Evolutionary conservation across 2,797 vertebrate genomes (phyloP).

Genomic region (Sitta carolinensis): DNA sequence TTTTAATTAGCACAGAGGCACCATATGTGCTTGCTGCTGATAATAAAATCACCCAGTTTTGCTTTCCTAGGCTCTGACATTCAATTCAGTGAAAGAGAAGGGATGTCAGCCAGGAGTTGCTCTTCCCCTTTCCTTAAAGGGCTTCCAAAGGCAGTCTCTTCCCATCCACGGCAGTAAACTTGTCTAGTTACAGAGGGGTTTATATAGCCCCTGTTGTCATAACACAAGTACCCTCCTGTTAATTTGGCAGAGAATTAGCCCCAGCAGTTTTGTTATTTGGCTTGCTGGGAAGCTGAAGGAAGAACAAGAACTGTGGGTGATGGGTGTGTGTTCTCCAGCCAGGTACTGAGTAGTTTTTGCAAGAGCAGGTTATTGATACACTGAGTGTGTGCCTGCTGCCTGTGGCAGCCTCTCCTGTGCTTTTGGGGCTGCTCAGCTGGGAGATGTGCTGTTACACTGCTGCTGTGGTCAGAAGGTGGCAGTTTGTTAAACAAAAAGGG

Average conservation of each 20-base stretch:
- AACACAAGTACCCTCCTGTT: fast-evolving
- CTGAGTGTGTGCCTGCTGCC: fast-evolving
- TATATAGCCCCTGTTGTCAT: fast-evolving
- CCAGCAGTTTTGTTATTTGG: not conserved
- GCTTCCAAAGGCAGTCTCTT: not conserved
- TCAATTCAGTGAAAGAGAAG: not conserved
- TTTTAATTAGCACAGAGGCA: not conserved
- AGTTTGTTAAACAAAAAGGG: not conserved
- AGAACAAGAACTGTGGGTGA: fast-evolving
- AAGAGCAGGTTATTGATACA: fast-evolving
- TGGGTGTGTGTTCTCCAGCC: fast-evolving
- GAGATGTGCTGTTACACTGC: not conserved
- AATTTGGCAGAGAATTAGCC: not conserved
- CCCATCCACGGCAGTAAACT: not conserved
- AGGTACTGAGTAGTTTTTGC: not conserved
- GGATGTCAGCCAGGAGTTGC: not conserved
- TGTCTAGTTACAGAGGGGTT: fast-evolving
- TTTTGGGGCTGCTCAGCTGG: not conserved
- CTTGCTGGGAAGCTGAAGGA: not conserved
- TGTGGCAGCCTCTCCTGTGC: not conserved
- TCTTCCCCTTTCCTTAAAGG: not conserved
- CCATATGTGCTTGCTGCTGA: not conserved
- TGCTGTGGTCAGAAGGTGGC: not conserved
- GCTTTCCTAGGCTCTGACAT: not conserved
- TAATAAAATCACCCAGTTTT: not conserved